phyloP scores from a whole-genome alignment of 2,113 vertebrate genomes.

The Circaetus cinerascens region DNA sequence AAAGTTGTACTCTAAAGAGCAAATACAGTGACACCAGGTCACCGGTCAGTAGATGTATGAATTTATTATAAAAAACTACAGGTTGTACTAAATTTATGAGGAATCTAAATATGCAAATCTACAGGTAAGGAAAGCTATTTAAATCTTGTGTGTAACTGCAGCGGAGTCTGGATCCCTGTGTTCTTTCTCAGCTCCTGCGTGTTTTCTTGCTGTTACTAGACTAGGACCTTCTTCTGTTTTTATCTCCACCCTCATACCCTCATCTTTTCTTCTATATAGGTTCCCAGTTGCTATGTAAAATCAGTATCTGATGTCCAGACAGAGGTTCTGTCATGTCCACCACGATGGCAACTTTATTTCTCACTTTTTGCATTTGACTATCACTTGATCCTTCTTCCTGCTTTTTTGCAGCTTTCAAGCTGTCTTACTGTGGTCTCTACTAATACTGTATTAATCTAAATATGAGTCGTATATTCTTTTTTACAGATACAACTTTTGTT shows the following conservation, averaged over 20 bases:
- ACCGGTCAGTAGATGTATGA: background rate
- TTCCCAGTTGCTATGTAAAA: background rate
- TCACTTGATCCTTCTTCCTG: background rate
- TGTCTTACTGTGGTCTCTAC: background rate
- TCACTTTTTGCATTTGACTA: background rate
- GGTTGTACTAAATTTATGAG: background rate
- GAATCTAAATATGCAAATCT: background rate
- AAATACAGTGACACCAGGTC: fast-evolving
- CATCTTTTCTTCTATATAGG: background rate
- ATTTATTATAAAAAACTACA: background rate
- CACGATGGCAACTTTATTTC: background rate
- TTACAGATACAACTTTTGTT: background rate
- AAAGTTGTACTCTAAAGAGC: background rate
- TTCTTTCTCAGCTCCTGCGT: background rate
- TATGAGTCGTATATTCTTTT: background rate
- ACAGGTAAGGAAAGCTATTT: background rate
- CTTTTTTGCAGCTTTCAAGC: background rate
- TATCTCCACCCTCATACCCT: background rate
- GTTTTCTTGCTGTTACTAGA: background rate
- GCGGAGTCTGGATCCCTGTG: background rate
- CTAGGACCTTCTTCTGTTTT: background rate
- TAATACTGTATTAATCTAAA: background rate
- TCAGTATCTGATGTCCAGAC: background rate
- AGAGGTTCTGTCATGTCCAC: background rate
- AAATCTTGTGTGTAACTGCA: background rate